Base-by-base conservation (phyloP, 2,888 invertebrate genomes). In the Hydriomena furcata region DNA sequence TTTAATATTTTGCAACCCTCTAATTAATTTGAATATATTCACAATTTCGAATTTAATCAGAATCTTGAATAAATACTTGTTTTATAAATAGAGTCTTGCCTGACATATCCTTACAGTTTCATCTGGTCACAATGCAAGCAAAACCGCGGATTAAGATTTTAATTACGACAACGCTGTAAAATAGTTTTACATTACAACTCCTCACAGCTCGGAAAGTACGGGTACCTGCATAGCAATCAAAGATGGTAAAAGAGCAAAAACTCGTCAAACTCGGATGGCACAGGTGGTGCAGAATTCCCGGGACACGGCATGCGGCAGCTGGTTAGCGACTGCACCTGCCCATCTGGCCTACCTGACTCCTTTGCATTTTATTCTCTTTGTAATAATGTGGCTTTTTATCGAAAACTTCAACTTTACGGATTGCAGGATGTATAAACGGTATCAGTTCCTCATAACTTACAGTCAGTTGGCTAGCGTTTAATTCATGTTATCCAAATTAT, bases 251-350 rank as follows among this genome's bases (percentile, higher is more conserved):
- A 24, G n/a, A 45, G 38, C 28, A 54, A 54, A 48, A 49, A 49
- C 48, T 7, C 35, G 44, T 41, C 37, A 12, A 11, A 31, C 27
- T 46, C 38, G 35, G 25, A 27, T 42, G 35, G 41, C 38, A 65
- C 68, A 69, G 66, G 66, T 71, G 71, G 50, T 49, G 58, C 58
- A 51, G 63, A 67, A 66, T 63, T 60, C 49, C 44, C 45, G 48
- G 40, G 41, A 38, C 23, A 21, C 63, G 77, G 71, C 82, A 38
- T 17, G 13, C 63, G 77, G 71, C 82, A 81, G 79, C 74, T 79
- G 78, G 77, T 73, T 71, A 61, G 45, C 40, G 48, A 21, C 10
- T 37, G 52, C 83, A 82, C 81, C 82, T 84, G 84, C 73, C 66
- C 75, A 72, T 76, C 75, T 77, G 79, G 69, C 65, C 41, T 55